These are phyloP conservation scores for Bungarus multicinctus DNA, from an alignment of 2,113 vertebrate genomes.

Conservation along the genomic window DNA sequence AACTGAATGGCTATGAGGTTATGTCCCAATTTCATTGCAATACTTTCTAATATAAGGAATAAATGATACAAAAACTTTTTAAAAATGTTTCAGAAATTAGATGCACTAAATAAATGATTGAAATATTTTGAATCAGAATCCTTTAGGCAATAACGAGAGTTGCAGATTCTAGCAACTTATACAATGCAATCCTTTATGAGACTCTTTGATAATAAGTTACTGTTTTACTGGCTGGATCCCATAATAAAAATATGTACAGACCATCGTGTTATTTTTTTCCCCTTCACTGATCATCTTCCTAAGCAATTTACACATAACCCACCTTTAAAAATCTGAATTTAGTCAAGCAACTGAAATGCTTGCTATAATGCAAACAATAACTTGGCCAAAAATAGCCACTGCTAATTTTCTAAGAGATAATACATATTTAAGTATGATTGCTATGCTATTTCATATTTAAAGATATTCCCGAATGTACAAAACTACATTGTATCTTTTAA, in stretches of 20 bases:
- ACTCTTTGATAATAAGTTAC: background rate
- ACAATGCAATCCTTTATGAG: background rate
- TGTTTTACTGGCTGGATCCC: background rate
- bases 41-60: slow-evolving; percentile 3
- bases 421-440: background rate
- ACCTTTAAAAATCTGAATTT: slow-evolving; percentile 27
- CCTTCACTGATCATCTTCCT: background rate
- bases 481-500: background rate
- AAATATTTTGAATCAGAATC: background rate
- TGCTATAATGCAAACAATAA: background rate
- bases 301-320: background rate
- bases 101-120: background rate
- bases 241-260: background rate
- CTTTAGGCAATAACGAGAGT: background rate
- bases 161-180: background rate
- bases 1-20: background rate
- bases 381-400: background rate
- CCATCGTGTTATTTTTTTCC: background rate
- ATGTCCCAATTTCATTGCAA: background rate
- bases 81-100: background rate
- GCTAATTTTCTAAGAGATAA: background rate
- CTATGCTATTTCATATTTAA: background rate
- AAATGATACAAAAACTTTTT: background rate
- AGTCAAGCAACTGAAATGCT: background rate
- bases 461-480: background rate